phyloP scores from a whole-genome alignment of 2,113 vertebrate species.

The Hassar affinis region DNA sequence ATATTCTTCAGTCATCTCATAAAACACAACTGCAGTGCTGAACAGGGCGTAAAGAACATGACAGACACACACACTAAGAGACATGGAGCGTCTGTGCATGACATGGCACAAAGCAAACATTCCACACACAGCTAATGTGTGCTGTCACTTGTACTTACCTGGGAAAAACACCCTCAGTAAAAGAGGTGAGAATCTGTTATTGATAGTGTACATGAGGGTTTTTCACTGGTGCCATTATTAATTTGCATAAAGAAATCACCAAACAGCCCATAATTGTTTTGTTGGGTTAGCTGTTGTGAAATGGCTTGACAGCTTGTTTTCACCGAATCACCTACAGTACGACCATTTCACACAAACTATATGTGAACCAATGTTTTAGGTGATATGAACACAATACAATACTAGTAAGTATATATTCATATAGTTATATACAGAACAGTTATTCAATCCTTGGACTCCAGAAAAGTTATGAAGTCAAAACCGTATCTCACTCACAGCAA shows the following conservation, averaged over 20 bases:
- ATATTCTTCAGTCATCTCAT: conserved; percentile 34
- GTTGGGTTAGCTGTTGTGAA: neutral
- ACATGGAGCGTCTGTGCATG: neutral
- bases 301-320: neutral
- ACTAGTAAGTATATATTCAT: neutral
- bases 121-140: neutral
- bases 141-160: conserved; percentile 6
- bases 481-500: neutral
- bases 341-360: neutral
- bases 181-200: neutral
- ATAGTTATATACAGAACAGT: neutral
- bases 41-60: conserved; percentile 13
- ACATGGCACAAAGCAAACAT: conserved; percentile 20
- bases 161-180: neutral
- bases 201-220: neutral
- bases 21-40: conserved; percentile 48
- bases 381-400: neutral
- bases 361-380: neutral
- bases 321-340: neutral
- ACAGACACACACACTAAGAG: neutral
- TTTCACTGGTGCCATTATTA: neutral
- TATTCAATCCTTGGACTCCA: neutral
- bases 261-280: neutral
- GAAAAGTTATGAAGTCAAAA: neutral
- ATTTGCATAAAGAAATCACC: conserved; percentile 20